Evolutionary conservation across 2,113 vertebrate genomes (phyloP), one percentile per base, ranked within the genome.

Genomic region (Mesocricetus auratus): DNA sequence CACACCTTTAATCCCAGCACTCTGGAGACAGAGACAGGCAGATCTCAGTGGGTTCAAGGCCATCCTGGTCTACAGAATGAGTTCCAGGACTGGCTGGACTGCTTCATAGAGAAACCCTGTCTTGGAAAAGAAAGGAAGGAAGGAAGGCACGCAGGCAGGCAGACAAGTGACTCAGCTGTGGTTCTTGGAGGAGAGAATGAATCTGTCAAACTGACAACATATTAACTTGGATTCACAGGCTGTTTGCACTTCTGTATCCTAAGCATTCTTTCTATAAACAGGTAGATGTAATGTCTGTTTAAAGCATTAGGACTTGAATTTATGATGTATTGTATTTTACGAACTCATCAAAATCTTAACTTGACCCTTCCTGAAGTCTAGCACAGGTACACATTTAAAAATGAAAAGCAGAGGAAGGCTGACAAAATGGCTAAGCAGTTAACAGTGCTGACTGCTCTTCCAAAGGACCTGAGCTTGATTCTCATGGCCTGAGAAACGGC

Each of bases 311-410:
- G 74, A 86, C 50, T 75, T 74, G 33, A 79, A 56, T 69, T 89
- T 22, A 71, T 42, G 33, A 90, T 21, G 6, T 91, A 50, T 69
- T 21, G 6, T 91, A 50, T 69, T 83, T 83, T 79, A 53, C 19
- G 19, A 31, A 85, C 81, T 82, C 64, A 66, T 93, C 83, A 92
- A 79, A 94, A 91, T 78, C 66, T 75, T 75, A 79, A 62, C 56
- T 94, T 88, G 79, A 36, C 82, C 81, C 42, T 83, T 1, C 64
- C 22, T 93, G 68, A 94, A 50, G 73, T 50, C 26, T 42, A 85
- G 4, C 53, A 33, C 31, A 94, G 64, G 9, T 58, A 21, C 3
- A 5, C 42, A 62, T 75, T 79, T 31, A 16, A 91, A 71, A 94
- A 60, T 47, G 26, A 26, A 69, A n/a, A n/a, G 42, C 42, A 47